phyloP scores from a whole-genome alignment of 2,888 invertebrate species.

The Drosophila seclusa region DNA sequence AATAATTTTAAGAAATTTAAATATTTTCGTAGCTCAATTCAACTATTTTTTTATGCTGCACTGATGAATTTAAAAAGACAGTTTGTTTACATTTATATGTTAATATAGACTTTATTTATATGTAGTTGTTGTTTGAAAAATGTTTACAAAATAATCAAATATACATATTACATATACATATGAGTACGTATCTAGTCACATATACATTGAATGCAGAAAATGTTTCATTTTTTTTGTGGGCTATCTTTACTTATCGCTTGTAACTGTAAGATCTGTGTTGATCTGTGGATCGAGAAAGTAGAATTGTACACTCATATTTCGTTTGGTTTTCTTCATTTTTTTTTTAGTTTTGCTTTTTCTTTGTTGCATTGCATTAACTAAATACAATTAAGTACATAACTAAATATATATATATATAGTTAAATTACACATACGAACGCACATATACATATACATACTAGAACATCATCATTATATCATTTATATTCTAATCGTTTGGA shows the following conservation, averaged over 20 bases:
- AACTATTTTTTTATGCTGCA: too few species aligned
- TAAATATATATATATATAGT: conserved; percentile 48
- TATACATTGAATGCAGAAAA: conserved; percentile 81
- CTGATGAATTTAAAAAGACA: background rate
- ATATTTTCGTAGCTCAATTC: background rate
- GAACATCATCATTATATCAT: conserved; percentile 51
- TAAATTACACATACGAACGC: conserved; percentile 74
- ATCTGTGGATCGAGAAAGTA: conserved; percentile 47
- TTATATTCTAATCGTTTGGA: conserved; percentile 47
- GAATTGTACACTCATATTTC: conserved; percentile 45
- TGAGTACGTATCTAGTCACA: conserved; percentile 77
- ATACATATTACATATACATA: conserved; percentile 78
- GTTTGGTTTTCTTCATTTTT: conserved; percentile 23
- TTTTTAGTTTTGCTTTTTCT: conserved; percentile 14
- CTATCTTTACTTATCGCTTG: conserved; percentile 38
- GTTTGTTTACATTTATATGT: conserved; percentile 76
- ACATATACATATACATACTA: conserved; percentile 61
- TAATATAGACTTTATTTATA: conserved; percentile 83
- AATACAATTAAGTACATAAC: conserved; percentile 54
- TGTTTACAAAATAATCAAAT: conserved; percentile 84
- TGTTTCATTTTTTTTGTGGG: conserved; percentile 65
- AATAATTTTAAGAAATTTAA: background rate
- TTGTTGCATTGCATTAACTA: conserved; percentile 47
- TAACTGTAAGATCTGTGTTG: conserved; percentile 20
- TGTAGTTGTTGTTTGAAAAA: conserved; percentile 82